phyloP scores from a whole-genome alignment of 2,113 vertebrate species.

The Gasterosteus nipponicus region DNA sequence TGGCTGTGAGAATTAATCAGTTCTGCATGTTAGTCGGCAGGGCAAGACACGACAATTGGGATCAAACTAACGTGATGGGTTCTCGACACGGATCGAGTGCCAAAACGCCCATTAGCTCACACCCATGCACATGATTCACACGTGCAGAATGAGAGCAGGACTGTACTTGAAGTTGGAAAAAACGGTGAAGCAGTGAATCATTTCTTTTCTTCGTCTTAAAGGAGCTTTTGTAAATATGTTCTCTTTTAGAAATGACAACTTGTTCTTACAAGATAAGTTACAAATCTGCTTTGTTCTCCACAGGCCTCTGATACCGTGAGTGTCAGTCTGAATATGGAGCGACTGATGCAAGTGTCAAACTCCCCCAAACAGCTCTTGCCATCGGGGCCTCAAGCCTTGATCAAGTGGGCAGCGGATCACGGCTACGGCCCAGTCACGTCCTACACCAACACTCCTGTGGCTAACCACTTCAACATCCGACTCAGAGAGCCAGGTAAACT shows the following conservation, averaged over 20 bases:
- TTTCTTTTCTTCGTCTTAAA: conserved; percentile 16
- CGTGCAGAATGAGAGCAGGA: conserved; percentile 38
- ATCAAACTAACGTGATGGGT: conserved; percentile 58
- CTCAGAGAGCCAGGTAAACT: conserved; percentile 87
- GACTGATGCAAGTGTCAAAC: conserved; percentile 66
- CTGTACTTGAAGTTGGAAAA: conserved; percentile 44
- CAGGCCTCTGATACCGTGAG: conserved; percentile 91
- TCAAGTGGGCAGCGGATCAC: conserved; percentile 88
- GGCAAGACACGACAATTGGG: conserved; percentile 58
- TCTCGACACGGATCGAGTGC: conserved; percentile 51
- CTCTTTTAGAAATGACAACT: neutral
- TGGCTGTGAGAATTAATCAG: conserved; percentile 77
- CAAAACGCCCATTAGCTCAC: conserved; percentile 55
- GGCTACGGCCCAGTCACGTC: conserved; percentile 86
- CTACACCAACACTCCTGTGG: conserved; percentile 89
- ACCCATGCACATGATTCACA: conserved; percentile 42
- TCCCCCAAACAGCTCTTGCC: conserved; percentile 81
- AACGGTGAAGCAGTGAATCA: conserved; percentile 22
- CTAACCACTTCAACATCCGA: conserved; percentile 89
- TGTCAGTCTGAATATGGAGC: conserved; percentile 73
- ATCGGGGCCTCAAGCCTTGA: conserved; percentile 84
- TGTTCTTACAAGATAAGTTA: neutral
- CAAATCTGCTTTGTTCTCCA: conserved; percentile 6
- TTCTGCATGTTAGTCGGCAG: conserved; percentile 9
- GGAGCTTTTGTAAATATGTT: neutral